Evolutionary conservation across 2,888 invertebrate genomes (phyloP).

Genomic region (Cristatella mucedo): DNA sequence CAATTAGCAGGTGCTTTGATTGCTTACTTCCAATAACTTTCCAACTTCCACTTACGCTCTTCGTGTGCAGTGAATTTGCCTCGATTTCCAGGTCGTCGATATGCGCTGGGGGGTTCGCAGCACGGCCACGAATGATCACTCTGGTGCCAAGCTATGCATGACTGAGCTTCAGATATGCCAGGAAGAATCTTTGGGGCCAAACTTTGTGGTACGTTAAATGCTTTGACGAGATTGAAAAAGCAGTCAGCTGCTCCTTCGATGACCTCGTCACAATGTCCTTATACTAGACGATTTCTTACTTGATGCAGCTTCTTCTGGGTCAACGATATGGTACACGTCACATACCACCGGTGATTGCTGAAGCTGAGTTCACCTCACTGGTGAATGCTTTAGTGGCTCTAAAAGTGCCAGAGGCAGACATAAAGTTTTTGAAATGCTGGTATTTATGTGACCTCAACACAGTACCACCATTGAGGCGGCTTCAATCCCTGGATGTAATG

Average conservation of each 20-base stretch:
- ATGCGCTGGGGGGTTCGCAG: conserved; percentile 7
- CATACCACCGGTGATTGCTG: neutral
- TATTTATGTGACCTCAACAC: conserved; percentile 1
- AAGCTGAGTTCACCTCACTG: neutral
- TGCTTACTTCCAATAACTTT: too few species aligned
- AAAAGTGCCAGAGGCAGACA: neutral
- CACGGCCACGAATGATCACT: conserved; percentile 4
- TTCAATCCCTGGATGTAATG: too few species aligned
- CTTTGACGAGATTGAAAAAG: neutral
- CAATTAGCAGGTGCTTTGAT: too few species aligned
- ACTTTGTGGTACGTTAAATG: conserved; percentile 7
- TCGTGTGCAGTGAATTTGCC: too few species aligned
- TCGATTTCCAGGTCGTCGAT: conserved; percentile 7
- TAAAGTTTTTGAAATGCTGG: neutral
- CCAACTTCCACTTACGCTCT: too few species aligned
- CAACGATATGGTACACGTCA: conserved; percentile 5
- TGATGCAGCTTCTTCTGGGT: conserved; percentile 1
- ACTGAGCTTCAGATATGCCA: conserved; percentile 3
- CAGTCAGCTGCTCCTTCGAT: too few species aligned
- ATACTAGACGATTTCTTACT: too few species aligned
- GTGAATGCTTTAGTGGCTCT: neutral
- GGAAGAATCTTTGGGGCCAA: conserved; percentile 6
- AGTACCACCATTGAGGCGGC: neutral
- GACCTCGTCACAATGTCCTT: too few species aligned
- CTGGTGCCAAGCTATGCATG: conserved; percentile 4